Percentiles rank a stretch among this genome's conserved stretches.
These are phyloP conservation scores for Cerastoderma edule DNA, from an alignment of 2,888 invertebrate genomes.

Conservation along the genomic window DNA sequence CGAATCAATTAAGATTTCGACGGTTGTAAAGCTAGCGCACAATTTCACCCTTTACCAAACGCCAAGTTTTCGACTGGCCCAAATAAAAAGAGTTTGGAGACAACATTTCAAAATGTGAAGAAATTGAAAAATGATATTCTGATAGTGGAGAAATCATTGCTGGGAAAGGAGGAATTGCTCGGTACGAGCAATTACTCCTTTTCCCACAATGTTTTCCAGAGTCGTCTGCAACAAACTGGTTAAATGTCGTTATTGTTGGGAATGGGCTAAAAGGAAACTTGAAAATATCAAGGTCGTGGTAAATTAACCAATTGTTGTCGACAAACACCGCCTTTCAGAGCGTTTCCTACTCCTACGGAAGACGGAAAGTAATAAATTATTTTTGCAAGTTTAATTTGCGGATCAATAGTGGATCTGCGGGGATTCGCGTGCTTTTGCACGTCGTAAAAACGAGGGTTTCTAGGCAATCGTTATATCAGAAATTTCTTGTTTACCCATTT, in stretches of 20 bases:
- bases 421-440: conserved; percentile 24
- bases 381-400: conserved; percentile 17
- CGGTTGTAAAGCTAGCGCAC: no score
- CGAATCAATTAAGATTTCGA: no score
- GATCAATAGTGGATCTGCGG: conserved; percentile 13
- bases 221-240: background rate
- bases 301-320: background rate
- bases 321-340: background rate
- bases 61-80: background rate
- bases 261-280: background rate
- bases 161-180: background rate
- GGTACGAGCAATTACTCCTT: background rate
- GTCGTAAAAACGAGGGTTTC: background rate
- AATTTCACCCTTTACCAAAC: background rate
- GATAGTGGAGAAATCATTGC: no score
- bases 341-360: background rate
- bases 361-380: conserved; percentile 10
- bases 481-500: no score
- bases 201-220: background rate
- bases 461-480: no score
- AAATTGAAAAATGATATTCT: no score
- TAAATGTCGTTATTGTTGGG: background rate
- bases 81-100: no score
- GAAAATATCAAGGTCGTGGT: background rate
- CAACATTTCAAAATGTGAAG: background rate